Evolutionary conservation across 2,797 vertebrate genomes (phyloP).

Genomic region (Karalla daura): DNA sequence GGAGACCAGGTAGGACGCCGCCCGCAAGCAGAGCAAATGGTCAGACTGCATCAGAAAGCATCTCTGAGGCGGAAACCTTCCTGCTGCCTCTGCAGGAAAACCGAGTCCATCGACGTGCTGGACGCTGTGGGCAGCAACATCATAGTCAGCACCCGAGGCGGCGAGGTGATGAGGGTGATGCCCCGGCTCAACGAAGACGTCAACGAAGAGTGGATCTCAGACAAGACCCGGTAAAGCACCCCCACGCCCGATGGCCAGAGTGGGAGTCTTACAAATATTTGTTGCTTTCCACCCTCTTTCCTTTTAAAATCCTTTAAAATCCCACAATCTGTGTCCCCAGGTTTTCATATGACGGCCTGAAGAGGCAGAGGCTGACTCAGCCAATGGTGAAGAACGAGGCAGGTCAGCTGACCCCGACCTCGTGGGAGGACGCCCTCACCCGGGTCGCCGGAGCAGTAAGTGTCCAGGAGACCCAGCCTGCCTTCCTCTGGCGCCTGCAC

Average conservation of each 20-base stretch:
- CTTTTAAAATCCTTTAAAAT: too few relatives aligned
- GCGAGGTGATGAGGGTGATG: slow-evolving; percentile 98
- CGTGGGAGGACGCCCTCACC: slow-evolving; percentile 93
- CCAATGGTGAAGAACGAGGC: slow-evolving; percentile 92
- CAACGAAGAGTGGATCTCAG: slow-evolving; percentile 99
- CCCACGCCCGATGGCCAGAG: too few relatives aligned
- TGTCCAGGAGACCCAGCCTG: too few relatives aligned
- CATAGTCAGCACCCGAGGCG: slow-evolving; percentile 95
- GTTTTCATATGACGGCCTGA: slow-evolving; percentile 97
- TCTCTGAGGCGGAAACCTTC: too few relatives aligned
- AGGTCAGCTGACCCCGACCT: slow-evolving; percentile 89
- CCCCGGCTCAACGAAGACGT: slow-evolving; percentile 95
- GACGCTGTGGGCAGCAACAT: slow-evolving; percentile 97
- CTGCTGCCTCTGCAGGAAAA: slow-evolving; percentile 85
- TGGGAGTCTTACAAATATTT: too few relatives aligned
- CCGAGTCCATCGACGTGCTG: slow-evolving; percentile 95
- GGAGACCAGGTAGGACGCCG: slow-evolving; percentile 94
- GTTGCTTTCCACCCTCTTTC: too few relatives aligned
- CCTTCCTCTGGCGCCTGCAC: not conserved
- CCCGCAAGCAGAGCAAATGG: too few relatives aligned
- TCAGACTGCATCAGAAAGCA: too few relatives aligned
- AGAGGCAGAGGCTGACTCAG: slow-evolving; percentile 94
- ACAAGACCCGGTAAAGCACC: slow-evolving; percentile 92
- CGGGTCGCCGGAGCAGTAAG: slow-evolving; percentile 93
- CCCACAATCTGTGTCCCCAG: slow-evolving; percentile 45